Evolutionary conservation across 2,888 invertebrate genomes (phyloP).

Genomic region (Lucinisca nassula): DNA sequence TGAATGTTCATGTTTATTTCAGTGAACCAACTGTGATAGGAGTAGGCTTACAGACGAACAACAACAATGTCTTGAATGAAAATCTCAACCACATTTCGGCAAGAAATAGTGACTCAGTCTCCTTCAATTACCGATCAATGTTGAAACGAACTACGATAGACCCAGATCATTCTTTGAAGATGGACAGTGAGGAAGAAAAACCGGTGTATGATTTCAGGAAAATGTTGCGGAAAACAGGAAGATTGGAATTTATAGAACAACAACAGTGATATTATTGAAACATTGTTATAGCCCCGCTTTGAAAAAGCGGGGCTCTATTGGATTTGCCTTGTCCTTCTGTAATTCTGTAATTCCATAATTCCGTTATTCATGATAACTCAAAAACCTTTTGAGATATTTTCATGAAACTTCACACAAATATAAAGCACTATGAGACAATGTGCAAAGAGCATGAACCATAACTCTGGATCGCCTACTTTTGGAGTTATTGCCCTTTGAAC

Average conservation of each 20-base stretch:
- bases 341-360: no score
- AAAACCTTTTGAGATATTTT: no score
- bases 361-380: no score
- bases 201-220: conserved; percentile 65
- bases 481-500: no score
- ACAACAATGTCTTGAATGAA: conserved; percentile 25
- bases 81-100: conserved; percentile 38
- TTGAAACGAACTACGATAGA: conserved; percentile 78
- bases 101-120: conserved; percentile 7
- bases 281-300: no score
- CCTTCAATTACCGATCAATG: conserved; percentile 69
- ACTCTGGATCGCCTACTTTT: no score
- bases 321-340: no score
- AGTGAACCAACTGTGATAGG: conserved; percentile 63
- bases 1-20: no score
- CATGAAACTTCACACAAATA: no score
- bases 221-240: conserved; percentile 59
- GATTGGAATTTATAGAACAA: conserved; percentile 52
- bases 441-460: no score
- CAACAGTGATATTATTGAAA: background rate
- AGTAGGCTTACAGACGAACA: conserved; percentile 27
- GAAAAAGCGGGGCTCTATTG: no score
- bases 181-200: conserved; percentile 44
- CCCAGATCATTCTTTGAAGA: conserved; percentile 58
- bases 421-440: no score